A percentile compares a stretch with the other conserved stretches of the same genome.
phyloP scores from a whole-genome alignment of 2,888 invertebrate genomes.

The Gnatocerus cornutus region DNA sequence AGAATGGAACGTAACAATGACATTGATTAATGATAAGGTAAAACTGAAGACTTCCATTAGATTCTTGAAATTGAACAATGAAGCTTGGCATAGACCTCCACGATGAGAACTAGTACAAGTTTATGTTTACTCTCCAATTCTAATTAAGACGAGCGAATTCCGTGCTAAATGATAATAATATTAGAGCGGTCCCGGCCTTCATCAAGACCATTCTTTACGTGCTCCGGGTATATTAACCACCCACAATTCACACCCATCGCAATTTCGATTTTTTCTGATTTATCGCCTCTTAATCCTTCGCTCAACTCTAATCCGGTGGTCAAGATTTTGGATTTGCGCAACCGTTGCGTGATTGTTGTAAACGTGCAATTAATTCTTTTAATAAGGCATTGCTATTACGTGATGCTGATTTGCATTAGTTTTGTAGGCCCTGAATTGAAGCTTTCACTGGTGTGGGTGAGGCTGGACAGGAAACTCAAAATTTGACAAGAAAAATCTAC shows the following conservation, averaged over 20 bases:
- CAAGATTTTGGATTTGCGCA: slow-evolving; percentile 20
- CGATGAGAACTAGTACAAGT: slow-evolving; percentile 17
- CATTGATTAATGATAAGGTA: not conserved
- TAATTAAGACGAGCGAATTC: slow-evolving; percentile 16
- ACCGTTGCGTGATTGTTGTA: slow-evolving; percentile 36
- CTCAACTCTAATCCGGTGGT: not conserved
- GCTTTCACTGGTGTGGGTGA: slow-evolving; percentile 38
- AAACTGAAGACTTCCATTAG: not conserved
- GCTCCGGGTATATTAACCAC: slow-evolving; percentile 14
- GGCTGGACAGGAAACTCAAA: not conserved
- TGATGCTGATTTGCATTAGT: slow-evolving; percentile 39
- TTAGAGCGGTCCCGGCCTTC: slow-evolving; percentile 46
- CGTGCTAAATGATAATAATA: slow-evolving; percentile 24
- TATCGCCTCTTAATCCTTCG: slow-evolving; percentile 19
- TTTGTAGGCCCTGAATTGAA: slow-evolving; percentile 31
- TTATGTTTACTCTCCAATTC: slow-evolving; percentile 14
- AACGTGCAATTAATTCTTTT: slow-evolving; percentile 34
- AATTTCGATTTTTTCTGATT: slow-evolving; percentile 28
- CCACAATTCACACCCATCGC: slow-evolving; percentile 24
- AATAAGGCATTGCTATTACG: slow-evolving; percentile 34
- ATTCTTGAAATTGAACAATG: slow-evolving; percentile 9
- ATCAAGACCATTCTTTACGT: slow-evolving; percentile 42
- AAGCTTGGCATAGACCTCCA: slow-evolving; percentile 3
- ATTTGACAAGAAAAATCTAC: not conserved
- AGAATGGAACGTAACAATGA: not conserved